phyloP scores from a whole-genome alignment of 2,113 vertebrate genomes.

The Glaucomys volans region DNA sequence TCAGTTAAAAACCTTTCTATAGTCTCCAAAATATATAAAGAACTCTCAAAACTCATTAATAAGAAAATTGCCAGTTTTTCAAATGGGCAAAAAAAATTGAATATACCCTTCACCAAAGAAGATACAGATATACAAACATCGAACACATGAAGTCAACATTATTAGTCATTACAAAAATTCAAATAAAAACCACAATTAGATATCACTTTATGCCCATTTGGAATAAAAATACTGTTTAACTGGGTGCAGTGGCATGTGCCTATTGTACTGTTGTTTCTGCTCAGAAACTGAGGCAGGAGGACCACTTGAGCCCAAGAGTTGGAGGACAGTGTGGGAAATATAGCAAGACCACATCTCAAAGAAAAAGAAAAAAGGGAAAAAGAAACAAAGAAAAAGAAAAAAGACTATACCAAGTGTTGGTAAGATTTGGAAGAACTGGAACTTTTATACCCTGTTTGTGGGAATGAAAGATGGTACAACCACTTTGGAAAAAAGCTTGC shows the following conservation, averaged over 20 bases:
- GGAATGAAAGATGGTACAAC: too few species aligned
- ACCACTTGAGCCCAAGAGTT: too few species aligned
- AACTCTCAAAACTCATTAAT: not conserved
- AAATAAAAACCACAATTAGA: not conserved
- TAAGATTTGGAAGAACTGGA: not conserved
- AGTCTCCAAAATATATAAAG: not conserved
- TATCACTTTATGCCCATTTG: not conserved
- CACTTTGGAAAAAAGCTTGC: not conserved
- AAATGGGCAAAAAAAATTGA: slow-evolving; percentile 24
- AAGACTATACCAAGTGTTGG: not conserved
- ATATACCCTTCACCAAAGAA: slow-evolving; percentile 12
- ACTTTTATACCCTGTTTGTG: not conserved
- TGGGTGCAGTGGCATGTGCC: not conserved
- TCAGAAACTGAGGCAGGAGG: not conserved
- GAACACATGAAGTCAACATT: not conserved
- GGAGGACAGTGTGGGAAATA: not conserved
- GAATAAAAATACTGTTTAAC: not conserved
- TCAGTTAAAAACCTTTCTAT: slow-evolving; percentile 2
- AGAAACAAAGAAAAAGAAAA: not conserved
- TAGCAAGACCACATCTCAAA: not conserved
- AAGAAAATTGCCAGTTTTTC: slow-evolving; percentile 10
- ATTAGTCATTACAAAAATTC: slow-evolving; percentile 17
- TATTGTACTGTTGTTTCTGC: not conserved
- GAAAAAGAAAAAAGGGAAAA: not conserved
- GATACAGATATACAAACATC: not conserved